Percentiles rank a stretch among this genome's conserved stretches.
phyloP scores from a whole-genome alignment of 2,888 invertebrate genomes.

The Vandiemenella viatica region DNA sequence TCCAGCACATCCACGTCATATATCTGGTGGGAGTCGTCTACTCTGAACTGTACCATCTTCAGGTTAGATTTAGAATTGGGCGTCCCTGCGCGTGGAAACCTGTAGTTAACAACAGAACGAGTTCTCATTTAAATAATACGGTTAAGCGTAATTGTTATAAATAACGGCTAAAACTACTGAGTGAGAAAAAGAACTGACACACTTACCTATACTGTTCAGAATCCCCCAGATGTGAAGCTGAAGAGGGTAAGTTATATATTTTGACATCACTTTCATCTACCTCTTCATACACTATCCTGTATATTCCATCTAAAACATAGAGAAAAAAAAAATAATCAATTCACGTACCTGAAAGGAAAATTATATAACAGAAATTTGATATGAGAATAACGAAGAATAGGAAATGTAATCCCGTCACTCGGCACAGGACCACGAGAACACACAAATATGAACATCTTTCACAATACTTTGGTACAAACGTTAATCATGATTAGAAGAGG shows the following conservation, averaged over 20 bases:
- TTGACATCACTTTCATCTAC: slow-evolving; percentile 84
- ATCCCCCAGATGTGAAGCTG: slow-evolving; percentile 61
- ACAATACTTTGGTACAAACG: too few relatives aligned
- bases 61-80: slow-evolving; percentile 80
- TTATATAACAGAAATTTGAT: not conserved
- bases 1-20: slow-evolving; percentile 60
- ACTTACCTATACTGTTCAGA: slow-evolving; percentile 51
- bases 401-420: too few relatives aligned
- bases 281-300: slow-evolving; percentile 72
- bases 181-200: slow-evolving; percentile 2
- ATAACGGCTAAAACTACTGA: too few relatives aligned
- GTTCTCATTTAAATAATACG: not conserved
- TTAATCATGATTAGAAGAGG: too few relatives aligned
- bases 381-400: not conserved
- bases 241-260: slow-evolving; percentile 75
- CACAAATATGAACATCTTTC: too few relatives aligned
- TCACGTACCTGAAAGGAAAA: slow-evolving; percentile 5
- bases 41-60: slow-evolving; percentile 66
- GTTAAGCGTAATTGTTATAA: not conserved
- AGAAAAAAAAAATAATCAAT: slow-evolving; percentile 6
- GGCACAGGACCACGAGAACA: too few relatives aligned
- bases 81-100: slow-evolving; percentile 79
- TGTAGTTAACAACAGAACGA: slow-evolving; percentile 26
- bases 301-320: slow-evolving; percentile 46
- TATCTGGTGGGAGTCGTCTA: slow-evolving; percentile 49